These are phyloP conservation scores for Saxidomus purpurata DNA, from an alignment of 1,140 invertebrate genomes.

Conservation along the genomic window DNA sequence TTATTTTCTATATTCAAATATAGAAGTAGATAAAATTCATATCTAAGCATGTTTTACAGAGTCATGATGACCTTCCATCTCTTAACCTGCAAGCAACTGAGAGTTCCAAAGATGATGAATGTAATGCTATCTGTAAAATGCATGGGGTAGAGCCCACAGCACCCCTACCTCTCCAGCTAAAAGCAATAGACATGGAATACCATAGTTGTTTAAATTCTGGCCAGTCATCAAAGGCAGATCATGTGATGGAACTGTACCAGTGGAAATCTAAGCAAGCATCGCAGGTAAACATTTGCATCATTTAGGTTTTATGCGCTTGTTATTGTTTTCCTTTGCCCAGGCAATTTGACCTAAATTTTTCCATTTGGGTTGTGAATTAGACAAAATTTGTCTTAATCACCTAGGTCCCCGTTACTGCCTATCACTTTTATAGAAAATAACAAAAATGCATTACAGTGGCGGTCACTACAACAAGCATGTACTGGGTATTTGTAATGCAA, in stretches of 20 bases:
- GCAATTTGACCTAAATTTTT: too few species aligned
- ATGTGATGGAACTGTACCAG: slow-evolving; percentile 82
- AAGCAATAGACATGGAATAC: slow-evolving; percentile 85
- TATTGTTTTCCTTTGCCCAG: too few species aligned
- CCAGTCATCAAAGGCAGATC: slow-evolving; percentile 83
- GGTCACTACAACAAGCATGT: too few species aligned
- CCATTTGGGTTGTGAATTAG: too few species aligned
- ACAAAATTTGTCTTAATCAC: too few species aligned
- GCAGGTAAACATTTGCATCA: slow-evolving; percentile 75
- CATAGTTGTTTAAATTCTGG: slow-evolving; percentile 81
- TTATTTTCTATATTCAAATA: too few species aligned
- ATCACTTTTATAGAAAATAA: too few species aligned
- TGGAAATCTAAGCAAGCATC: slow-evolving; percentile 85
- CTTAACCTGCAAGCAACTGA: slow-evolving; percentile 83
- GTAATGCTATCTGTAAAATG: slow-evolving; percentile 85
- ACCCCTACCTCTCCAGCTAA: slow-evolving; percentile 82
- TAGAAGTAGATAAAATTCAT: too few species aligned
- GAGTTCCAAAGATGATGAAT: slow-evolving; percentile 85
- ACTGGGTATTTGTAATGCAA: too few species aligned
- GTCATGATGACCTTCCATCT: slow-evolving; percentile 75
- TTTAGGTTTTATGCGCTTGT: too few species aligned
- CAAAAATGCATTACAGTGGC: too few species aligned
- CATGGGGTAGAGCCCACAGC: slow-evolving; percentile 80
- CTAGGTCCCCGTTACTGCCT: too few species aligned
- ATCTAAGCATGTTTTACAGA: slow-evolving; percentile 72